Conservation (phyloP, 1,140 invertebrate genomes). For the Eufriesea mexicana region DNA sequence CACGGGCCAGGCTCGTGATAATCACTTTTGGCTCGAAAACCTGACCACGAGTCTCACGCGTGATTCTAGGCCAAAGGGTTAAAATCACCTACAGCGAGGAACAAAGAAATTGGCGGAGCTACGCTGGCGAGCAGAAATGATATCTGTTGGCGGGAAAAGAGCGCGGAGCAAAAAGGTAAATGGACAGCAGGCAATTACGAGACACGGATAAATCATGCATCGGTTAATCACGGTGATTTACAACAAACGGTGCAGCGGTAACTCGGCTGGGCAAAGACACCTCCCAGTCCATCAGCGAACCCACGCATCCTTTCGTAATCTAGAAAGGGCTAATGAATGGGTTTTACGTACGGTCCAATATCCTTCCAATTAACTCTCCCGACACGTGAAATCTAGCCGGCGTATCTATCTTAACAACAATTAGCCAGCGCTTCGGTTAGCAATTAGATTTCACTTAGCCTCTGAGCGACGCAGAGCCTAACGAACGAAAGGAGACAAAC, state of each 20-base stretch:
- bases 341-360: neutral
- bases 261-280: neutral
- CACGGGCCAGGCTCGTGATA: too few relatives aligned
- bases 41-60: too few relatives aligned
- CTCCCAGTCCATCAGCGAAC: neutral
- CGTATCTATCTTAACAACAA: neutral
- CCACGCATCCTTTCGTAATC: neutral
- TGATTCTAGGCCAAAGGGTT: too few relatives aligned
- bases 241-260: neutral
- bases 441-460: constrained; percentile 11
- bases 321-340: neutral
- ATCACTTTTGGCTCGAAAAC: too few relatives aligned
- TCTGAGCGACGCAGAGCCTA: too few relatives aligned
- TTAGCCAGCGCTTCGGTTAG: neutral
- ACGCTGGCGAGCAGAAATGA: too few relatives aligned
- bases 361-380: neutral
- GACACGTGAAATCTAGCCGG: neutral
- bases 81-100: too few relatives aligned
- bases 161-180: too few relatives aligned
- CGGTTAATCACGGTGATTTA: neutral
- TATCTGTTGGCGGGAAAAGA: too few relatives aligned
- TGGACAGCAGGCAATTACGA: too few relatives aligned
- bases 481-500: neutral
- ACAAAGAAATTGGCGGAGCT: too few relatives aligned
- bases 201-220: too few relatives aligned